These are phyloP conservation scores for Alca torda DNA, from an alignment of 2,797 vertebrate species.

Conservation along the genomic window DNA sequence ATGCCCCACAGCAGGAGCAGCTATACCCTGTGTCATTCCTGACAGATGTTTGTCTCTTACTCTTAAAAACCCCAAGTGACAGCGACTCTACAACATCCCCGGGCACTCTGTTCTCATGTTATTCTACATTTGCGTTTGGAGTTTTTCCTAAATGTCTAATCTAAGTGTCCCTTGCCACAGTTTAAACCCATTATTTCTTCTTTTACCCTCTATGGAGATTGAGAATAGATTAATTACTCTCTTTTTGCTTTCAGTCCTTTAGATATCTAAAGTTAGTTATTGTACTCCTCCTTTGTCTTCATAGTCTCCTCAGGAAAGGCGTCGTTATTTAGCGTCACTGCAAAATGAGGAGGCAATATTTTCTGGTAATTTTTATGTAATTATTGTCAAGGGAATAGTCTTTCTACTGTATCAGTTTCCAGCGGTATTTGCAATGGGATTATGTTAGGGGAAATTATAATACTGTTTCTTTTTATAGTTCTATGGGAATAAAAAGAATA, in stretches of 20 bases:
- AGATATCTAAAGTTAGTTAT: not conserved
- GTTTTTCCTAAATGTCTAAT: slow-evolving; percentile 1
- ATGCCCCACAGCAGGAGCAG: not conserved
- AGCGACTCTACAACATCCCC: not conserved
- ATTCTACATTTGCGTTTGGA: not conserved
- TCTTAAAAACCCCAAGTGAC: slow-evolving; percentile 1
- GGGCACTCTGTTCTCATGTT: not conserved
- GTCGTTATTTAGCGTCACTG: not conserved
- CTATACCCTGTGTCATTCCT: not conserved
- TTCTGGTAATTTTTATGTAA: slow-evolving; percentile 16
- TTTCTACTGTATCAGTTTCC: not conserved
- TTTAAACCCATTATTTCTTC: not conserved
- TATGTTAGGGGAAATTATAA: not conserved
- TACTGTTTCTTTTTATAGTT: not conserved
- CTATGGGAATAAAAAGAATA: not conserved
- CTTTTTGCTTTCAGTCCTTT: not conserved
- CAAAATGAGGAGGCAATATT: not conserved
- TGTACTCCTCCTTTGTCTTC: not conserved
- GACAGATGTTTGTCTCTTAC: slow-evolving; percentile 31
- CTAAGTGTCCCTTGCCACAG: not conserved
- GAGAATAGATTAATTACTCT: not conserved
- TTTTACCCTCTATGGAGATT: not conserved
- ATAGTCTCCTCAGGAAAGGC: not conserved
- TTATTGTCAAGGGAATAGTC: not conserved
- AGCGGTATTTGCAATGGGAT: not conserved